Evolutionary conservation across 1,140 invertebrate species (phyloP), one percentile per base, ranked within the genome.

Genomic region (Micrasema minimum): DNA sequence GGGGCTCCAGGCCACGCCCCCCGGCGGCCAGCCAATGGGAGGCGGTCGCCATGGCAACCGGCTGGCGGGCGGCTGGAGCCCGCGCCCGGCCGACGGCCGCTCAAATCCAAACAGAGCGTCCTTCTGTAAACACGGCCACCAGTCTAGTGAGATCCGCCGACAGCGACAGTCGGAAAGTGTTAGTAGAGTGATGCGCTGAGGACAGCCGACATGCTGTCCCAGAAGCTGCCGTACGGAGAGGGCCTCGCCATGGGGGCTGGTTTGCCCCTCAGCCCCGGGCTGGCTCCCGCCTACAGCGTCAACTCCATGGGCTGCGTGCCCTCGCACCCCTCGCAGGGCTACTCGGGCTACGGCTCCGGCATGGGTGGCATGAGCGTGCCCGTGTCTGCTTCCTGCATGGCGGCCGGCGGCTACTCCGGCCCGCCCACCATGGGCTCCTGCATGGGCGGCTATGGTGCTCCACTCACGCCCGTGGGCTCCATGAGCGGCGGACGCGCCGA

Each of bases 291-390:
- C 14, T 93, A 93, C 83, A 86, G 87, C 50, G 93, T 95, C 83
- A 93, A 93, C 81, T 88, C 90, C 48, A 92, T 93, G 90, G 87
- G 88, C 69, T 91, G 90, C 81, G 90, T 92, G 86, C 88, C 89
- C 12, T 87, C 88, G 41, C 90, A 89, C 70, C 89, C 88, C 9
- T 89, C 90, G 2, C 90, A 92, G 75, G 85, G 86, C 0, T 76
- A 87, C 84, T 78, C 88, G 83, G 80, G 91, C 86, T 83, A 81
- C 87, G 55, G 83, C 82, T 78, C 86, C 84, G 61, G 87, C 80
- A 76, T 85, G 86, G 82, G 89, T 86, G 82, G 86, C 87, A 72
- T 82, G 81, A 81, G 85, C 80, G 75, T 89, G 82, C 79, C 82
- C 0, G 89, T 90, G 81, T 87, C 87, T 77, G 85, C 88, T 66